These are phyloP conservation scores for Heliconius hewitsoni DNA, from an alignment of 1,140 invertebrate species.

Conservation along the genomic window DNA sequence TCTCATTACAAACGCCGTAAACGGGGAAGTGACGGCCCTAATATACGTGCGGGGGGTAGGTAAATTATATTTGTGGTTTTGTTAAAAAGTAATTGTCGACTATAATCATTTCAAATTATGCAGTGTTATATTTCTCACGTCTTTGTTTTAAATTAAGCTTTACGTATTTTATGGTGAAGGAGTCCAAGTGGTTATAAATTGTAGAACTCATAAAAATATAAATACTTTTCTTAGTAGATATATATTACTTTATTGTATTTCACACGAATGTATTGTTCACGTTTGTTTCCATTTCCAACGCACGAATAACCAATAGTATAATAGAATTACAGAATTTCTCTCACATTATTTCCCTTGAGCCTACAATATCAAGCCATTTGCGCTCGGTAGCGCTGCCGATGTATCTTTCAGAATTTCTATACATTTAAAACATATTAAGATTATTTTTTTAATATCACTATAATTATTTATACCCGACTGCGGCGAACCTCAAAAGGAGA, in stretches of 20 bases:
- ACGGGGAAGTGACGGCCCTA: not conserved
- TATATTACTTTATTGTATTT: not conserved
- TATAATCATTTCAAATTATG: slow-evolving; percentile 9
- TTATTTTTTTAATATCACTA: not conserved
- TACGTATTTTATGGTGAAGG: not conserved
- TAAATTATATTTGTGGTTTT: not conserved
- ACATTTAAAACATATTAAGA: not conserved
- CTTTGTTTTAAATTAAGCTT: not conserved
- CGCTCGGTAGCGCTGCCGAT: not conserved
- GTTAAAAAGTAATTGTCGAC: not conserved
- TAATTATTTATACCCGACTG: no score
- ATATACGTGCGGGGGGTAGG: not conserved
- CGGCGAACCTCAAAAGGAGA: no score
- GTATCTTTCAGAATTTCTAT: not conserved
- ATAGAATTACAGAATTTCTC: slow-evolving; percentile 23
- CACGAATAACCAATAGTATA: slow-evolving; percentile 22
- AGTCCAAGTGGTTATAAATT: not conserved
- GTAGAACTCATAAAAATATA: not conserved
- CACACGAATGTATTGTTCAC: not conserved
- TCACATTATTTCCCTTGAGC: slow-evolving; percentile 27
- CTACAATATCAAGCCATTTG: slow-evolving; percentile 21
- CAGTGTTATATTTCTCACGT: slow-evolving; percentile 12
- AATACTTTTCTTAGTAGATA: not conserved
- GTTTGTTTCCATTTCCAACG: slow-evolving; percentile 15
- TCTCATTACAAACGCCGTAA: slow-evolving; percentile 17